Percentiles rank a stretch among this genome's conserved stretches.
These are phyloP conservation scores for Malurus melanocephalus DNA, from an alignment of 2,113 vertebrate species.

Conservation along the genomic window DNA sequence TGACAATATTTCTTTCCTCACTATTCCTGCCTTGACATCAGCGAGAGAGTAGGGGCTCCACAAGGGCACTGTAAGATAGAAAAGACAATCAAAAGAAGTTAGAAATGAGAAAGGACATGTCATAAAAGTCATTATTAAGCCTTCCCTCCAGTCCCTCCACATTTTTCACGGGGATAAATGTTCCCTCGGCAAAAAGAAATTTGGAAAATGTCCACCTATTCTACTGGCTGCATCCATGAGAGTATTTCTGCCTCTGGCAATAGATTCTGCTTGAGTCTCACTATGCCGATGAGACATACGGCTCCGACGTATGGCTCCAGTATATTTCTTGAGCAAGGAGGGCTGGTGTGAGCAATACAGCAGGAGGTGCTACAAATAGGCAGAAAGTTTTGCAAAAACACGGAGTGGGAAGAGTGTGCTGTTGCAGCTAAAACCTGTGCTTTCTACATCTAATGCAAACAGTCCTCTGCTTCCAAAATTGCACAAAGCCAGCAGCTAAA, in stretches of 20 bases:
- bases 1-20: slow-evolving; percentile 50
- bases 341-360: slow-evolving; percentile 59
- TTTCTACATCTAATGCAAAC: slow-evolving; percentile 37
- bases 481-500: neutral
- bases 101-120: slow-evolving; percentile 7
- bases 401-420: slow-evolving; percentile 54
- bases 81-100: slow-evolving; percentile 23
- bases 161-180: slow-evolving; percentile 38
- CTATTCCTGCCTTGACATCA: slow-evolving; percentile 40
- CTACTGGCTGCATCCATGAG: slow-evolving; percentile 45
- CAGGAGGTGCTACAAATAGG: slow-evolving; percentile 66
- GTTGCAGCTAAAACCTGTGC: slow-evolving; percentile 47
- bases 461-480: slow-evolving; percentile 36
- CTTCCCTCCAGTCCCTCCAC: slow-evolving; percentile 13
- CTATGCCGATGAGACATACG: slow-evolving; percentile 46
- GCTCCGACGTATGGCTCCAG: slow-evolving; percentile 46
- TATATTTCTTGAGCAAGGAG: slow-evolving; percentile 52
- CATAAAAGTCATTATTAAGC: slow-evolving; percentile 35
- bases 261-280: slow-evolving; percentile 29
- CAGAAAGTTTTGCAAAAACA: slow-evolving; percentile 63
- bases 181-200: slow-evolving; percentile 38
- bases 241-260: slow-evolving; percentile 64
- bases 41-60: neutral
- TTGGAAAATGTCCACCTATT: slow-evolving; percentile 56
- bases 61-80: slow-evolving; percentile 12